Base-by-base conservation (phyloP, 2,888 invertebrate genomes). In the Xylota sylvarum region DNA sequence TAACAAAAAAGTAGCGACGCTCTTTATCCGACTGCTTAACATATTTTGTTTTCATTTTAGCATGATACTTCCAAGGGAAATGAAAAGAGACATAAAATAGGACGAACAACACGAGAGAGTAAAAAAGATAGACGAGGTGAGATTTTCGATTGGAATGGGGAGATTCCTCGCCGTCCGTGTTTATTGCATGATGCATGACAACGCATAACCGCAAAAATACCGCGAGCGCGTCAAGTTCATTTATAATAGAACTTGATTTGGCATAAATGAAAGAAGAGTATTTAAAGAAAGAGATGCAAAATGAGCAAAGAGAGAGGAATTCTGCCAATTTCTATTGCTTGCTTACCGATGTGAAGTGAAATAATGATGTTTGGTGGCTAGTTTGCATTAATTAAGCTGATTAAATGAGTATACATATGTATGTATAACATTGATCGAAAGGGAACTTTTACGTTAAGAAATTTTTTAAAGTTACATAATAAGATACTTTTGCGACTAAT, bases 221-320 rank as follows among this genome's bases (percentile, higher is more conserved):
- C 64, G 55, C 52, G 62, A 79, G 55, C 70, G 62, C 56, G 70
- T 79, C 70, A 79, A 79, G 79, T 79, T 79, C 79, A 79, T 72
- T 79, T 72, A 64, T 62, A 78, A 67, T 69, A 79, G 67, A 78
- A 69, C 78, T 69, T 70, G 64, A 72, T 79, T 70, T 72, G 62
- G 55, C 69, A 52, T 37, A 73, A 37, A 74, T 35, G 14, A 64
- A 64, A 43, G 37, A 55, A 64, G 48, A 55, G 55, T 46, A 56
- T 55, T 12, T 17, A 40, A 37, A 6, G 30, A 37, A 52, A 55
- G 14, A 43, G 32, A 64, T 30, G 17, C 43, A 46, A 62, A 10
- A 14, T 37, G 6, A 62, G 6, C 43, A 65, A 12, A 17, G 32
- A 35, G 50, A 50, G 4, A n/a, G 50, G 32, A 23, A 12, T 32